Percentiles rank a stretch among this genome's conserved stretches.
These are phyloP conservation scores for Chloroceryle aenea DNA, from an alignment of 2,113 vertebrate genomes.

Conservation along the genomic window DNA sequence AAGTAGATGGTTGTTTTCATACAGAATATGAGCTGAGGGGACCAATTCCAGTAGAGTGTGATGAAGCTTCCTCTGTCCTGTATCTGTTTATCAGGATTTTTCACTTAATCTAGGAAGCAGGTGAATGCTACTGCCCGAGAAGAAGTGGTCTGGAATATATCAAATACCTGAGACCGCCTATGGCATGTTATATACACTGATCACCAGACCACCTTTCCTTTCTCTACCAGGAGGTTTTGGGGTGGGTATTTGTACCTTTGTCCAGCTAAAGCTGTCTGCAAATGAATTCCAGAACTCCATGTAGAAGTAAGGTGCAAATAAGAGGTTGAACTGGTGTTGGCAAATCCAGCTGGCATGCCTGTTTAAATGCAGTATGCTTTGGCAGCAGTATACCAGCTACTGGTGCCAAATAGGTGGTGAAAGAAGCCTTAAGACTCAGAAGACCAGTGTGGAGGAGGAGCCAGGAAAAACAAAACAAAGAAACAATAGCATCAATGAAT, in stretches of 20 bases:
- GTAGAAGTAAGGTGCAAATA: not conserved
- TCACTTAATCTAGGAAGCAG: not conserved
- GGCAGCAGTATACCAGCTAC: not conserved
- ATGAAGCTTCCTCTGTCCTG: not conserved
- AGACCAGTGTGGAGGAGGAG: not conserved
- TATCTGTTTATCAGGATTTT: not conserved
- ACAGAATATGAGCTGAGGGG: not conserved
- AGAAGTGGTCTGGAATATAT: not conserved
- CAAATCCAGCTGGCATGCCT: not conserved
- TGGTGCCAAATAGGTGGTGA: not conserved
- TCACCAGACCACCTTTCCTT: not conserved
- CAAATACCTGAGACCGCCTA: not conserved
- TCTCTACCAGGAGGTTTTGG: not conserved
- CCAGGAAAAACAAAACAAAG: not conserved
- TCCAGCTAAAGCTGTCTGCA: not conserved
- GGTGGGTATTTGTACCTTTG: not conserved
- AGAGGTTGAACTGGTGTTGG: not conserved
- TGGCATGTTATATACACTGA: not conserved
- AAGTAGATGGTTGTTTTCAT: not conserved
- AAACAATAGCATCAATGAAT: not conserved
- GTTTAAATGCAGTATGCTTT: not conserved
- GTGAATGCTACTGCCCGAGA: not conserved
- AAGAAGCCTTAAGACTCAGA: not conserved
- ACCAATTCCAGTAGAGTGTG: not conserved
- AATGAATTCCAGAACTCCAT: not conserved